Conservation (phyloP, 2,797 vertebrate species). For the Forpus xanthops region DNA sequence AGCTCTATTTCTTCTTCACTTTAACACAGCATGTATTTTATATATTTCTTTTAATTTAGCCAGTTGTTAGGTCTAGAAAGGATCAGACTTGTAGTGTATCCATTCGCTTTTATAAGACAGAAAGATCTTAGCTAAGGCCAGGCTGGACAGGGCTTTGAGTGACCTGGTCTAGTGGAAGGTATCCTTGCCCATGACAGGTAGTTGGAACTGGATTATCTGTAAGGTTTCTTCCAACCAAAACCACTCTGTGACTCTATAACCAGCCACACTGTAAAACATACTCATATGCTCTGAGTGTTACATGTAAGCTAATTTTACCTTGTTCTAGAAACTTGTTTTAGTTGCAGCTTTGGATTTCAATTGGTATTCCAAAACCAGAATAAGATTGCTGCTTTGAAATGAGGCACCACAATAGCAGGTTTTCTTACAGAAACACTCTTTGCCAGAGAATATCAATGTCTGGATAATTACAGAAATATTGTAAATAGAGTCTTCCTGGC, state of each 20-base stretch:
- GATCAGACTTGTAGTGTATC: neutral
- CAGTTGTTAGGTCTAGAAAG: neutral
- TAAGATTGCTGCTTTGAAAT: neutral
- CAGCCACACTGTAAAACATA: neutral
- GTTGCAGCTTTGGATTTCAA: neutral
- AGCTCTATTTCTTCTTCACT: neutral
- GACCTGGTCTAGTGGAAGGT: neutral
- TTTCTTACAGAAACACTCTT: conserved; percentile 46
- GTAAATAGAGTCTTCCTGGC: conserved; percentile 71
- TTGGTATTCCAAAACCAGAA: neutral
- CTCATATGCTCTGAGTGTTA: neutral
- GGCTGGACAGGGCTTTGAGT: neutral
- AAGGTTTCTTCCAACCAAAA: neutral
- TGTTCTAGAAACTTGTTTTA: neutral
- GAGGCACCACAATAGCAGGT: conserved; percentile 16
- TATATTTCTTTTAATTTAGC: neutral
- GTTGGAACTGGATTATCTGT: neutral
- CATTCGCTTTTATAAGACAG: neutral
- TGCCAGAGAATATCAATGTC: conserved; percentile 43
- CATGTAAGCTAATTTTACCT: neutral
- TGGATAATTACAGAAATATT: conserved; percentile 60
- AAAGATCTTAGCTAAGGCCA: neutral
- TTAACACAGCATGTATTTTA: neutral
- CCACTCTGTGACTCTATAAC: neutral
- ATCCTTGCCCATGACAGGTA: neutral